Evolutionary conservation across 2,113 vertebrate species (phyloP).

Genomic region (Corythoichthys intestinalis): DNA sequence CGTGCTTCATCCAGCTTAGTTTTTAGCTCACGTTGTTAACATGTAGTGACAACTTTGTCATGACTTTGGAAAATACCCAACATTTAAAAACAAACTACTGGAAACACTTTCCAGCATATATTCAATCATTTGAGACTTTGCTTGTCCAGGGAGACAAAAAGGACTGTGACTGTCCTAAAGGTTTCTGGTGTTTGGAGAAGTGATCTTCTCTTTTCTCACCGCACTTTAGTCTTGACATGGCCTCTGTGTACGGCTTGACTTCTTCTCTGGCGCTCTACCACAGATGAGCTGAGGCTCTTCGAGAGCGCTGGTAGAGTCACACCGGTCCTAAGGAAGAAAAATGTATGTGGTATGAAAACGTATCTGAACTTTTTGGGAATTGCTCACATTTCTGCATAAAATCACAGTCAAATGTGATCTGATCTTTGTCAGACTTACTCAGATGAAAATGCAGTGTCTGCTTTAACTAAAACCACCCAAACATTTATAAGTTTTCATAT

Average conservation of each 20-base stretch:
- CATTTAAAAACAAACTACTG: neutral
- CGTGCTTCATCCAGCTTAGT: no score
- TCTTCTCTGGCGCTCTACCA: slow-evolving; percentile 72
- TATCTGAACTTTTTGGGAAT: no score
- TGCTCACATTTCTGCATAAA: no score
- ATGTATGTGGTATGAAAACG: neutral
- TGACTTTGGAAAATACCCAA: neutral
- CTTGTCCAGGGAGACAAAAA: neutral
- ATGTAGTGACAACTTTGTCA: neutral
- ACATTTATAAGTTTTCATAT: no score
- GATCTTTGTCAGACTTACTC: no score
- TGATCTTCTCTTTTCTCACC: slow-evolving; percentile 31
- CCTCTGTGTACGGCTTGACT: slow-evolving; percentile 66
- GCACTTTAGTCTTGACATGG: slow-evolving; percentile 58
- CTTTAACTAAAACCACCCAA: no score
- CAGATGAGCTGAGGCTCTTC: slow-evolving; percentile 64
- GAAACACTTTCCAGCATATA: neutral
- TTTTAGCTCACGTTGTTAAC: no score
- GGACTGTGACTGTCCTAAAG: neutral
- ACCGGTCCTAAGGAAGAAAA: neutral
- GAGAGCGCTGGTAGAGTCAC: slow-evolving; percentile 73
- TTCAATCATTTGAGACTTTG: neutral
- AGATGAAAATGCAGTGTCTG: no score
- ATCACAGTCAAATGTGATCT: no score
- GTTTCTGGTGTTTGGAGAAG: neutral